Evolutionary conservation across 2,888 invertebrate genomes (phyloP).

Genomic region (Apamea sordens): DNA sequence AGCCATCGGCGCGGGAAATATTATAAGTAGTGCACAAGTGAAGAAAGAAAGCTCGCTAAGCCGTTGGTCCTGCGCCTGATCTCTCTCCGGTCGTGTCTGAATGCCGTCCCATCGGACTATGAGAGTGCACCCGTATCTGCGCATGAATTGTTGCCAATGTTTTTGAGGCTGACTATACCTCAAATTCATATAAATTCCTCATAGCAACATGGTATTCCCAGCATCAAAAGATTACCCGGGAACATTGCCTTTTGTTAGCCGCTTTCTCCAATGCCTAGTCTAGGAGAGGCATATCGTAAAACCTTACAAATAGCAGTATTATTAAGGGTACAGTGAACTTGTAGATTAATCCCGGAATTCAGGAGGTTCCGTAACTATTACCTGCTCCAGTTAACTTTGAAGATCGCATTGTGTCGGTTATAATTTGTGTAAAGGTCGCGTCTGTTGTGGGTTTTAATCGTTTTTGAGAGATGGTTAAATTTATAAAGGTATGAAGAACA

Average conservation of each 20-base stretch:
- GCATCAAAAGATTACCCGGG: slow-evolving; percentile 46
- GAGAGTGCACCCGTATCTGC: too few relatives aligned
- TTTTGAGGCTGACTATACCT: background rate
- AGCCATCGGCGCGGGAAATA: too few relatives aligned
- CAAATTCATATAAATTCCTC: slow-evolving; percentile 16
- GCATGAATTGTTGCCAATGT: too few relatives aligned
- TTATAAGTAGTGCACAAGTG: too few relatives aligned
- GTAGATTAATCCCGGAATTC: slow-evolving; percentile 70
- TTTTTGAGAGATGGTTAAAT: background rate
- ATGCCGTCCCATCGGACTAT: too few relatives aligned
- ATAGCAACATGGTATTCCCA: background rate
- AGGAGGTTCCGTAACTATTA: slow-evolving; percentile 70
- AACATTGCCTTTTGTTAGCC: slow-evolving; percentile 45
- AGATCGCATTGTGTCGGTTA: slow-evolving; percentile 62
- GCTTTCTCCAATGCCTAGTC: slow-evolving; percentile 53
- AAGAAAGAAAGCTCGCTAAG: too few relatives aligned
- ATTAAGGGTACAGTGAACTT: slow-evolving; percentile 76
- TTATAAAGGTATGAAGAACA: background rate
- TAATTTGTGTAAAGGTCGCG: slow-evolving; percentile 42
- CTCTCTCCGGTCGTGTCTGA: too few relatives aligned
- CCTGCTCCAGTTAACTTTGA: slow-evolving; percentile 71
- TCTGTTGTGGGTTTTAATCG: slow-evolving; percentile 10
- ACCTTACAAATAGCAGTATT: slow-evolving; percentile 74
- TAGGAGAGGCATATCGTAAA: slow-evolving; percentile 56
- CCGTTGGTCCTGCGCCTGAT: too few relatives aligned